Evolutionary conservation across 64 coral and sea anemone species (phyloP), one percentile per base, ranked within the genome.

Genomic region (Pachyseris speciosa): DNA sequence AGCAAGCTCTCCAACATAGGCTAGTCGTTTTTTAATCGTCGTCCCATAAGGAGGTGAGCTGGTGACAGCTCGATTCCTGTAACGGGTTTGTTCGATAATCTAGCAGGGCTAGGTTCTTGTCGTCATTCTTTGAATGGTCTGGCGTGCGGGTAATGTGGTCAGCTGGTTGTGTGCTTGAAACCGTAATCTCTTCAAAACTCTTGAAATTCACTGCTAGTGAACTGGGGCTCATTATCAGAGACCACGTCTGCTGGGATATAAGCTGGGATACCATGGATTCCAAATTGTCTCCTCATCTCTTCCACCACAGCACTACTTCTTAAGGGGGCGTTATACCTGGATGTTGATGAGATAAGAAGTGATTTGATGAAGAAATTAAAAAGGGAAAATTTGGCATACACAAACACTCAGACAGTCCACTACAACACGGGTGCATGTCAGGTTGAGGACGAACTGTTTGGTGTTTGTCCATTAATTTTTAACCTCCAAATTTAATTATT

Each of bases 61-160:
- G 83, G 83, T 38, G 67, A 37, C 67, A 37, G 16, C 3, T 9
- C 20, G 45, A 42, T 69, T 25, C 30, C 49, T 29, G 26, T 3
- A 87, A 36, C 17, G 64, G 84, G 8, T 37, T 87, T 87, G 84
- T 72, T 33, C 5, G 43, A 49, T 87, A 87, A 15, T 61, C 47
- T 2, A 87, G 40, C 27, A 87, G 32, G 42, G 67, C 84, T 40
- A 71, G 67, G 67, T 73, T 72, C 61, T 61, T 61, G 34, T 87
- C 84, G 50, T 87, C 48, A 69, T 43, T 88, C 69, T 45, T 53
- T 74, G n/a, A n/a, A n/a, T n/a, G n/a, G n/a, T n/a, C n/a, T 77
- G n/a, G 72, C 73, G 20, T 77, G 31, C 37, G 70, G 71, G 27
- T 64, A 89, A 16, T 64, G 55, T 28, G 72, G 86, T 73, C 43